Conservation (phyloP, 2,797 vertebrate genomes). For the Scarus forsteni region DNA sequence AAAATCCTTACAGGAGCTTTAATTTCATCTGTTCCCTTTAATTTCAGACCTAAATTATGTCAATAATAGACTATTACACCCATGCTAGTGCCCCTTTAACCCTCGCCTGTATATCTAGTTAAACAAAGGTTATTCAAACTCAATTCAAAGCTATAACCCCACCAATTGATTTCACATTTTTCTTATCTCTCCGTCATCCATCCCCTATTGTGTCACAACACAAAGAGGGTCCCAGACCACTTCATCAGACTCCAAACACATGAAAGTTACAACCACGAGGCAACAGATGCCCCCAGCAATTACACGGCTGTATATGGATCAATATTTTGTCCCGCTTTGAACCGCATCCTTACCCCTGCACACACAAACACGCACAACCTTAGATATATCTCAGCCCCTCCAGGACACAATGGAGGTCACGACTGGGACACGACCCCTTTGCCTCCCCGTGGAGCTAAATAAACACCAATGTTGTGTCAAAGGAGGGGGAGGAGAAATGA, state of each 20-base stretch:
- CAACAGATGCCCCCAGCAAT: constrained; percentile 72
- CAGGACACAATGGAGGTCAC: constrained; percentile 73
- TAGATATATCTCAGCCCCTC: constrained; percentile 59
- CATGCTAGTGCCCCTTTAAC: constrained; percentile 10
- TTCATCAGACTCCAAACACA: constrained; percentile 51
- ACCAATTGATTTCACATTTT: constrained; percentile 48
- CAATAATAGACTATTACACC: too few species aligned
- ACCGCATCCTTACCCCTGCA: constrained; percentile 31
- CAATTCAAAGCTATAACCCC: constrained; percentile 28
- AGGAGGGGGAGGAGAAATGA: constrained; percentile 18
- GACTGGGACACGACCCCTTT: constrained; percentile 70
- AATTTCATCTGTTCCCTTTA: too few species aligned
- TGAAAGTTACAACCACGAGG: constrained; percentile 39
- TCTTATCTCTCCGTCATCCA: constrained; percentile 18
- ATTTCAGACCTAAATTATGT: too few species aligned
- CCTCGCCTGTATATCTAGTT: constrained; percentile 3
- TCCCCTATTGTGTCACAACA: constrained; percentile 46
- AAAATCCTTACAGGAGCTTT: too few species aligned
- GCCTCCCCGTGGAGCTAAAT: constrained; percentile 41
- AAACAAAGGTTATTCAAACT: constrained; percentile 31
- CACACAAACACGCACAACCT: constrained; percentile 12
- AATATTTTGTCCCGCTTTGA: constrained; percentile 68
- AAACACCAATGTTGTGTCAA: constrained; percentile 49
- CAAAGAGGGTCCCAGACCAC: constrained; percentile 34
- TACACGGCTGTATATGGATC: constrained; percentile 65